Percentiles rank a stretch among this genome's conserved stretches.
These are phyloP conservation scores for Oreochromis tanganicae DNA, from an alignment of 2,113 vertebrate species.

Conservation along the genomic window DNA sequence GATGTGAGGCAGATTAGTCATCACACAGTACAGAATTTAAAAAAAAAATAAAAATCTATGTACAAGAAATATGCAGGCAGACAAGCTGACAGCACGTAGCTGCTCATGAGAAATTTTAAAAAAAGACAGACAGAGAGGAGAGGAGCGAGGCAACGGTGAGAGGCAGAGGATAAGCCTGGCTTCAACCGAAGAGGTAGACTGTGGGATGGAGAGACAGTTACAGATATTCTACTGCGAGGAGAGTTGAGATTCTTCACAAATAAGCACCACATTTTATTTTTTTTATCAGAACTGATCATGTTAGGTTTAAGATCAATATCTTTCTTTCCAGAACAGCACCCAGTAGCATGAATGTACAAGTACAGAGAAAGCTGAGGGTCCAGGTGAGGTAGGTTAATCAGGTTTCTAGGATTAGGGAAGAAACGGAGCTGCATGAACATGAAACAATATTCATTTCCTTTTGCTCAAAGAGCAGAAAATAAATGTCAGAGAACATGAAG, in stretches of 20 bases:
- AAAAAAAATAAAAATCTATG: neutral
- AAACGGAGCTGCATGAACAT: neutral
- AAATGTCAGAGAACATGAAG: neutral
- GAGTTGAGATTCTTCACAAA: neutral
- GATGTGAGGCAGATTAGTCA: conserved; percentile 41
- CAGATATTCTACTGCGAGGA: neutral
- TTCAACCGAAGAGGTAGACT: conserved; percentile 40
- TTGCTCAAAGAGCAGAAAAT: neutral
- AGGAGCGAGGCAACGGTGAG: neutral
- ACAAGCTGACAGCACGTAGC: neutral
- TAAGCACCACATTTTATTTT: neutral
- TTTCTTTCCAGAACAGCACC: neutral
- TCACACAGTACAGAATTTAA: neutral
- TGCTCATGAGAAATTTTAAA: neutral
- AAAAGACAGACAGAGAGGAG: neutral
- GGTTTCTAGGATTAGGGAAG: neutral
- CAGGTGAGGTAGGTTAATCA: conserved; percentile 57
- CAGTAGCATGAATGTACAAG: neutral
- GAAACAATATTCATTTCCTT: neutral
- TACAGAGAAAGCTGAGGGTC: conserved; percentile 25
- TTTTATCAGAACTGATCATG: neutral
- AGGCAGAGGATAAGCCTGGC: conserved; percentile 1
- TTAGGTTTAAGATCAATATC: neutral
- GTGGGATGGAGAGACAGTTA: neutral
- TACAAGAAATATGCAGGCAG: conserved; percentile 19